These are phyloP conservation scores for Electrophaes corylata DNA, from an alignment of 2,888 invertebrate species.

Conservation along the genomic window DNA sequence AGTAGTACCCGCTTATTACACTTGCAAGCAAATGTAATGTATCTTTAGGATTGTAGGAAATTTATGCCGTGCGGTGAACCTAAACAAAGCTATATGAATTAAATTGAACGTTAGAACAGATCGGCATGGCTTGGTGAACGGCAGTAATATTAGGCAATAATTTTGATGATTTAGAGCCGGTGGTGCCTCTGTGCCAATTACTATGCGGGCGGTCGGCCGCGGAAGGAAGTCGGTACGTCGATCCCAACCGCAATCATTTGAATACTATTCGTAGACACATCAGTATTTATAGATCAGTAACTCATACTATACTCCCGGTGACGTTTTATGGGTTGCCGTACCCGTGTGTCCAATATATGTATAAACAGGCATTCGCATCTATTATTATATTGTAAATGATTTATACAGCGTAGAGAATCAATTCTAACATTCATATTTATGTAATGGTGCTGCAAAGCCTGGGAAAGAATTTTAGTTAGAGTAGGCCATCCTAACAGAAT, in stretches of 20 bases:
- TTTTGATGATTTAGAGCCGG: slow-evolving; percentile 78
- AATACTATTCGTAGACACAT: slow-evolving; percentile 72
- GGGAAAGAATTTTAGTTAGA: too few relatives aligned
- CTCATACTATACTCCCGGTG: slow-evolving; percentile 67
- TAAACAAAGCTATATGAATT: slow-evolving; percentile 69
- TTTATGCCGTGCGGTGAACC: slow-evolving; percentile 57
- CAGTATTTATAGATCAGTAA: slow-evolving; percentile 76
- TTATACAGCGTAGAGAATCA: too few relatives aligned
- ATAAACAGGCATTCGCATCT: too few relatives aligned
- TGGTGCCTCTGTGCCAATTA: slow-evolving; percentile 74
- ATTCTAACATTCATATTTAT: too few relatives aligned
- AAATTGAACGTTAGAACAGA: slow-evolving; percentile 70
- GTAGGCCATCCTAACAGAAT: too few relatives aligned
- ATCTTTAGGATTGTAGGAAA: slow-evolving; percentile 55
- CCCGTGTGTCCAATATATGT: slow-evolving; percentile 64
- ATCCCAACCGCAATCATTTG: slow-evolving; percentile 80
- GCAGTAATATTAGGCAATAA: slow-evolving; percentile 79
- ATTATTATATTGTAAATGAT: too few relatives aligned
- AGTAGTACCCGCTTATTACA: slow-evolving; percentile 43
- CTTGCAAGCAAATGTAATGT: slow-evolving; percentile 54
- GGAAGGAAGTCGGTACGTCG: slow-evolving; percentile 80
- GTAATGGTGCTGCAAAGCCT: too few relatives aligned
- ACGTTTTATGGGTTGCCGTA: slow-evolving; percentile 68
- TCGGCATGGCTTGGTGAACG: slow-evolving; percentile 64
- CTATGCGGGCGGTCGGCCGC: slow-evolving; percentile 73